A percentile compares a stretch with the other conserved stretches of the same genome.
Evolutionary conservation across 92 coral and sea anemone species (phyloP).

Genomic region (Paramuricea clavata): DNA sequence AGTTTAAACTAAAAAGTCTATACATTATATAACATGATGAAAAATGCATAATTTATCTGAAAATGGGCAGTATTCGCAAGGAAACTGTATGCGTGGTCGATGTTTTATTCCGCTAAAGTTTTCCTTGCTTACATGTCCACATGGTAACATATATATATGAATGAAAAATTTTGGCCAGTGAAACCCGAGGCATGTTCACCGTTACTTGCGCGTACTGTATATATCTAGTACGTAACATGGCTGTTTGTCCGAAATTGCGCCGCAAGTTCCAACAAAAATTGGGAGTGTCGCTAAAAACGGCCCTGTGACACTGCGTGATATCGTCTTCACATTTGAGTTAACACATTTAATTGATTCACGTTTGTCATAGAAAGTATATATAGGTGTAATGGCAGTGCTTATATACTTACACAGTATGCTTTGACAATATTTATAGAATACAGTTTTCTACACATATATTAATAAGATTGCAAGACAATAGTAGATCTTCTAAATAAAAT

Average conservation of each 20-base stretch:
- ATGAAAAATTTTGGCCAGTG: too few species aligned
- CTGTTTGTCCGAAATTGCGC: too few species aligned
- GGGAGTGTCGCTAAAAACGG: background rate
- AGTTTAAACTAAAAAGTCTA: too few species aligned
- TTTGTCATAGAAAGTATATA: background rate
- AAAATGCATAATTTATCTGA: background rate
- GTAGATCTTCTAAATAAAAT: background rate
- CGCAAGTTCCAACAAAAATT: background rate
- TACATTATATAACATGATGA: too few species aligned
- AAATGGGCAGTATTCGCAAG: background rate
- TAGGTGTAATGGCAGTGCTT: background rate
- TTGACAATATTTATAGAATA: background rate
- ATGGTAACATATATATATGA: too few species aligned
- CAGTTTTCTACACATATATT: background rate
- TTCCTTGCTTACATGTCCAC: background rate
- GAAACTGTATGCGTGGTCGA: background rate
- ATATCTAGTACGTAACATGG: background rate
- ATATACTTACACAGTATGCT: background rate
- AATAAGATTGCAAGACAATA: background rate
- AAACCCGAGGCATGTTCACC: background rate
- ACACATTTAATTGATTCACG: background rate
- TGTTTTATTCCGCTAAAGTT: too few species aligned
- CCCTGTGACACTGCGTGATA: background rate
- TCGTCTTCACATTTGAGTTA: background rate
- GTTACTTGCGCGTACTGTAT: too few species aligned